Conservation (phyloP, 2,797 vertebrate genomes). For the Iguana delicatissima region DNA sequence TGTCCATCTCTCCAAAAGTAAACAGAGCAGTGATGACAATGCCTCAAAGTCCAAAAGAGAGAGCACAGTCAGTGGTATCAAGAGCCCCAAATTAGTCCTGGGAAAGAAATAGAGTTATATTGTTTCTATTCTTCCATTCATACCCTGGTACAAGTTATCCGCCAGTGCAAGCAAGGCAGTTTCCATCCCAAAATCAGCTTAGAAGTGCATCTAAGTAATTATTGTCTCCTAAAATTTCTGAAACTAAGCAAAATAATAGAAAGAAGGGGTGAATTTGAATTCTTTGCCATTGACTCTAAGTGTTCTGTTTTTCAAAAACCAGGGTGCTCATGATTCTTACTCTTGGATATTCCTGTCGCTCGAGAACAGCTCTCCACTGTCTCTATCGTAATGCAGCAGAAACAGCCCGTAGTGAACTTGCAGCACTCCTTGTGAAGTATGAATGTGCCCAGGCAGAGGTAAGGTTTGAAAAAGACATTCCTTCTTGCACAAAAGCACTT, state of each 20-base stretch:
- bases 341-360: constrained; percentile 72
- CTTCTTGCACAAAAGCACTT: constrained; percentile 1
- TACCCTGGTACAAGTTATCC: not conserved
- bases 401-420: constrained; percentile 82
- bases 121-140: no score
- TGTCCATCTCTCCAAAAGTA: not conserved
- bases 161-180: not conserved
- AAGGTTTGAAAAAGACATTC: constrained; percentile 27
- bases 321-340: constrained; percentile 63
- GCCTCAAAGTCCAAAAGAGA: not conserved
- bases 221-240: constrained; percentile 5
- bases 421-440: constrained; percentile 82
- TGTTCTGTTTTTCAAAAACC: constrained; percentile 8
- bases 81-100: not conserved
- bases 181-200: not conserved
- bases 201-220: not conserved
- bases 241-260: constrained; percentile 23
- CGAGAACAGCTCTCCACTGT: constrained; percentile 80
- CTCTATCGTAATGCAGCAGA: constrained; percentile 82
- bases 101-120: not conserved
- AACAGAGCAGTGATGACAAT: not conserved
- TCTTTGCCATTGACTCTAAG: constrained; percentile 16
- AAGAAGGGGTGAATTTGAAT: not conserved
- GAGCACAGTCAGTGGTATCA: not conserved
- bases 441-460: constrained; percentile 83